Percentiles rank a stretch among this genome's conserved stretches.
phyloP scores from a whole-genome alignment of 2,888 invertebrate species.

The Platycnemis pennipes region DNA sequence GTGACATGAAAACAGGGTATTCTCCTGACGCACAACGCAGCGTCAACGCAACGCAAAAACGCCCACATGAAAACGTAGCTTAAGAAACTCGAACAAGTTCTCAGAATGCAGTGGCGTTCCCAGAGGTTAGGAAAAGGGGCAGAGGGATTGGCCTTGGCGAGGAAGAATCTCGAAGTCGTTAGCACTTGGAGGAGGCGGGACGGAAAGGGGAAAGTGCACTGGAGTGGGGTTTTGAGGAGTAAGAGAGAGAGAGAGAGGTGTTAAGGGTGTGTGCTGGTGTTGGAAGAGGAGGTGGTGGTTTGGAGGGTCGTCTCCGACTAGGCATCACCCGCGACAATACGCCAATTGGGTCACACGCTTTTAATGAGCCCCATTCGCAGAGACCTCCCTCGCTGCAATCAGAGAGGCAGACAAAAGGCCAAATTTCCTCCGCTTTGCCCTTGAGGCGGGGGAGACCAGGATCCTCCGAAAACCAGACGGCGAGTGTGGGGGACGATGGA shows the following conservation, averaged over 20 bases:
- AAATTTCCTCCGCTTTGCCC: slow-evolving; percentile 1
- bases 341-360: slow-evolving; percentile 36
- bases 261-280: background rate
- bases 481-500: background rate
- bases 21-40: no score
- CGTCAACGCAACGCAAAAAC: no score
- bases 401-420: slow-evolving; percentile 11
- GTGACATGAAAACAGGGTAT: no score
- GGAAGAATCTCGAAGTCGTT: no score
- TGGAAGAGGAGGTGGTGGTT: background rate
- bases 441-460: background rate
- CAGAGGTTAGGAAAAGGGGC: no score
- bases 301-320: background rate
- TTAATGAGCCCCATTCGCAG: slow-evolving; percentile 12
- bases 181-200: no score
- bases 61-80: no score
- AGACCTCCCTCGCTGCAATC: background rate
- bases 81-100: no score
- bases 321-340: slow-evolving; percentile 11
- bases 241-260: no score
- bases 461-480: background rate
- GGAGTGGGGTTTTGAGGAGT: background rate
- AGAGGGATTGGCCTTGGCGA: no score
- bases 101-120: no score
- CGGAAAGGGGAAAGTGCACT: background rate